Evolutionary conservation across 2,888 invertebrate species (phyloP), one percentile per base, ranked within the genome.

Genomic region (Apocheima hispidaria): DNA sequence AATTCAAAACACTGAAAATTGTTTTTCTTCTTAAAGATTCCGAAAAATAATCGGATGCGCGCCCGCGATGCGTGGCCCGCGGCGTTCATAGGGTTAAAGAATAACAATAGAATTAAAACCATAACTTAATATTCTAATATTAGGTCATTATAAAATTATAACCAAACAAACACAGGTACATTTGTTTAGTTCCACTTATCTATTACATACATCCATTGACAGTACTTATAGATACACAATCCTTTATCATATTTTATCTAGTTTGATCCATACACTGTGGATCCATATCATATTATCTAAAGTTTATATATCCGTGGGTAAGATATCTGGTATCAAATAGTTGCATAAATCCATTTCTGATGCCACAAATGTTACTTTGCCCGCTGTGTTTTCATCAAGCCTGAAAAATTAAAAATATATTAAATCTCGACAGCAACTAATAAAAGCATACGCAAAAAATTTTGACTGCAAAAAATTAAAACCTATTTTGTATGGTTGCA

Each of bases 311-410:
- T 95, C 94, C 36, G 93, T 94, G 56, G 96, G 96, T 72, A 96
- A 87, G 77, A 96, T 96, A 81, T 96, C 96, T 16, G 96, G 96
- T 90, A 96, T 96, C 70, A 96, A 86, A 85, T 96, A 95, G 74
- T 94, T 93, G 84, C 96, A 96, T 38, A 96, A 90, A 64, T 96
- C 95, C 82, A 94, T 93, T 76, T 96, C 96, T 14, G 94, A 94
- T 77, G 87, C 93, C 2, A 96, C 95, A 86, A 96, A 96, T 57
- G 94, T 93, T 7, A 96, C 96, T 90, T 96, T 96, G 63, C 95
- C 94, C 23, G 96, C 94, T 26, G 96, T 96, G 69, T 96, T 96
- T 75, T 96, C 96, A 81, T 96, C 96, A 68, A 96, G 89, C 95
- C 95, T 95, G 85, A 51, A 92, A 60, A 3, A 33, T 4, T 2